Conservation (phyloP, 1,140 invertebrate species). For the Anoplolepis gracilipes region DNA sequence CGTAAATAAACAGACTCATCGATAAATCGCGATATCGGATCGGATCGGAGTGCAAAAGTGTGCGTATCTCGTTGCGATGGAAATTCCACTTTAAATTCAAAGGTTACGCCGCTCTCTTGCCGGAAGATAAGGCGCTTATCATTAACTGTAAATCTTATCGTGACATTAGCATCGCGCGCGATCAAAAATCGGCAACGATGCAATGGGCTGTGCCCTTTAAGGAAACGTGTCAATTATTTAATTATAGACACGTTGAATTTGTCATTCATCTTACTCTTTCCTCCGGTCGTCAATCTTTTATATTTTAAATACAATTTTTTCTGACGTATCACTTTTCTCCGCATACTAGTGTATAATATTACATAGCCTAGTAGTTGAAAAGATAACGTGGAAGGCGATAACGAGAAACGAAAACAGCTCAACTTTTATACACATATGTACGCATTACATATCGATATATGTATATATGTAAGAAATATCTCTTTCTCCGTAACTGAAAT, state of each 20-base stretch:
- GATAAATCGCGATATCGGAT: conserved; percentile 28
- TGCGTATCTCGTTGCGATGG: neutral
- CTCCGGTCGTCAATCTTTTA: conserved; percentile 2
- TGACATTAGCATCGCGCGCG: conserved; percentile 28
- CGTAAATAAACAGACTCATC: conserved; percentile 41
- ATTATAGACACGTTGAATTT: neutral
- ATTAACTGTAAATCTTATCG: conserved; percentile 37
- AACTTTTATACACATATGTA: too few species aligned
- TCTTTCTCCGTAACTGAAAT: neutral
- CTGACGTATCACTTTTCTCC: neutral
- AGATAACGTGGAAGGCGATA: conserved; percentile 13
- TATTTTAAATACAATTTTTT: conserved; percentile 3
- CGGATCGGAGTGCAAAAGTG: neutral
- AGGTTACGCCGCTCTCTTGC: neutral
- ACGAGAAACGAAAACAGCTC: conserved; percentile 22
- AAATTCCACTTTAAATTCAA: conserved; percentile 54
- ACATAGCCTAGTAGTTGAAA: neutral
- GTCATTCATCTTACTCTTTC: neutral
- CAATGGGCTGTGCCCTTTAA: too few species aligned
- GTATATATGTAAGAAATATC: neutral
- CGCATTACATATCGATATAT: neutral
- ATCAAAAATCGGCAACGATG: neutral
- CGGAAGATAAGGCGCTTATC: conserved; percentile 48
- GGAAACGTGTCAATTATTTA: too few species aligned
- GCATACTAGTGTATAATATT: neutral